Base-by-base conservation (phyloP, 2,113 vertebrate genomes). In the Pungitius pungitius region DNA sequence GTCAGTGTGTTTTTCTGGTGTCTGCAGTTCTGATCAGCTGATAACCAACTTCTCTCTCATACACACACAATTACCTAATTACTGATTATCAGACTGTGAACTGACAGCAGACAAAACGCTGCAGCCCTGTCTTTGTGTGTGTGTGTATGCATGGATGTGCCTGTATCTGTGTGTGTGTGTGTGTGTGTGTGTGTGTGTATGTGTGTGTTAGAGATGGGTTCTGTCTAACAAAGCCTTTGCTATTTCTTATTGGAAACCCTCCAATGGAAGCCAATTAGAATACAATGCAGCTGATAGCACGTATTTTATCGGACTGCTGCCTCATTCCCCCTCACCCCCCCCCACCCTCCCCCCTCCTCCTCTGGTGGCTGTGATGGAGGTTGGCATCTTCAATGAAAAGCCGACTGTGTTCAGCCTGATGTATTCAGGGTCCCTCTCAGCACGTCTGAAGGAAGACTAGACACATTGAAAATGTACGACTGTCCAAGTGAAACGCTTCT, bases 61-160 rank as follows among this genome's bases (percentile, higher is more conserved):
- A 33, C 33, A 33, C 37, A 22, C 15, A 8, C 27, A 35, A 47
- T 68, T 68, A 79, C 14, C 40, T 73, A 66, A 73, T 79, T 73
- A 62, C 65, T 64, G 52, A 75, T 64, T 69, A 80, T 80, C 65
- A 80, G 72, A 58, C 65, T 64, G 70, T 61, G 77, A 79, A 62
- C 47, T 63, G 40, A 56, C 65, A 68, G 22, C 70, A 68, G 69
- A 69, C 70, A 62, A 30, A 74, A 69, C 58, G 42, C 40, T 17
- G 51, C 18, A 17, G 18, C 51, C 42, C 22, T 72, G 27, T 58
- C 6, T 62, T 11, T 74, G 54, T 52, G 33, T 63, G 49, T 45
- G 30, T 56, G 20, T 1, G 18, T 22, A 10, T 18, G n/a, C 55
- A 22, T 45, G 54, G 56, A 12, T 20, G 22, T 3, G 10, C 22